Evolutionary conservation across 1,140 invertebrate species (phyloP), one percentile per base, ranked within the genome.

Genomic region (Cylas formicarius): DNA sequence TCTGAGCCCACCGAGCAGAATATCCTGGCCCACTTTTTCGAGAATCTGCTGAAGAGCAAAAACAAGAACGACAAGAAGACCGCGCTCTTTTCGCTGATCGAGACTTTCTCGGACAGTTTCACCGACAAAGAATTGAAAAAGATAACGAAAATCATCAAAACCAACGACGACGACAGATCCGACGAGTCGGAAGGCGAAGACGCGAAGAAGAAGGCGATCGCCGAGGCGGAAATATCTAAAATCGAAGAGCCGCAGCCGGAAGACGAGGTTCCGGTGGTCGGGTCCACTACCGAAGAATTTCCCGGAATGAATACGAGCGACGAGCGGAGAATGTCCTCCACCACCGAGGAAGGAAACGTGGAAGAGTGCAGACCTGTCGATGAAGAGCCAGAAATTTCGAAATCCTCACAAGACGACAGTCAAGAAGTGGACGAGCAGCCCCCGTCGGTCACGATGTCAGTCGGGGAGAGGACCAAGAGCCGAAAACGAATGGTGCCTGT

Each of bases 391-490:
- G 11, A 6, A 6, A 5, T 11, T 6, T 11, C 5, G 8, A 7
- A 1, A n/a, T 7, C 18, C 4, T 7, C n/a, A 3, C 28, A 7
- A 11, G 8, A 11, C 2, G 18, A 31, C 8, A 5, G n/a, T 2
- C 2, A 31, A 31, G 18, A 7, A 10, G 13, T 31, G 28, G 7
- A n/a, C 17, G 36, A 23, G 23, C n/a, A n/a, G n/a, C n/a, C n/a
- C n/a, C n/a, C 17, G 20, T 35, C 33, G 8, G 45, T 57, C 19
- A 19, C 49, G 8, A 50, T 50, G 20, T 45, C 45, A 1, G 54
- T 58, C 4, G 57, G 57, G 6, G 56, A 58, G 34, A 47, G 56
- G 33, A 62, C 56, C 33, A 61, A 61, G 43, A 60, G 43, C 29
- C 38, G 52, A 16, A 50, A 50, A 46, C 37, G 53, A 13, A 39